A percentile compares a stretch with the other conserved stretches of the same genome.
Conservation (phyloP, 2,797 vertebrate species). For the Anabacerthia variegaticeps region DNA sequence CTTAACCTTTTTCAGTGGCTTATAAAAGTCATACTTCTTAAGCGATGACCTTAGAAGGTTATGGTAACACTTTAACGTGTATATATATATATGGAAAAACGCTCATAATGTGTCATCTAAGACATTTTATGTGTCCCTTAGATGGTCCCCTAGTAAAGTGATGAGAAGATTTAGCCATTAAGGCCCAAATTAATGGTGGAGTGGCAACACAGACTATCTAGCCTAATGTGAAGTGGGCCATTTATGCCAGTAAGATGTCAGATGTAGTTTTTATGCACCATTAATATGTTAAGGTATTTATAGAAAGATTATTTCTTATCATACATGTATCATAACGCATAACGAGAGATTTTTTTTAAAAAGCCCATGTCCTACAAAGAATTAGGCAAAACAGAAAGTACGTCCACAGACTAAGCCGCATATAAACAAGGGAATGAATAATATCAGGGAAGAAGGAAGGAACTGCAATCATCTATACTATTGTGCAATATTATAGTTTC, state of each 20-base stretch:
- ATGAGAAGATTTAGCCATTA: not conserved
- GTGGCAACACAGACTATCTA: not conserved
- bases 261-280: not conserved
- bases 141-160: not conserved
- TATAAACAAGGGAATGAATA: not conserved
- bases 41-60: not conserved
- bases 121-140: not conserved
- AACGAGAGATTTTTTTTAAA: not conserved
- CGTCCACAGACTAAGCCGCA: not conserved
- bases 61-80: not conserved
- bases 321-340: not conserved
- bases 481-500: not conserved
- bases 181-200: not conserved
- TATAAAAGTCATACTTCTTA: not conserved
- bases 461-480: not conserved
- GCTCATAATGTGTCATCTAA: not conserved
- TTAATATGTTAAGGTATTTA: not conserved
- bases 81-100: not conserved
- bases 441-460: not conserved
- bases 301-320: not conserved
- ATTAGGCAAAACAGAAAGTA: not conserved
- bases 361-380: not conserved
- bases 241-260: not conserved
- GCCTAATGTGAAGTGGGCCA: not conserved
- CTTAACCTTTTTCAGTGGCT: not conserved